Evolutionary conservation across 2,888 invertebrate species (phyloP).

Genomic region (Drosophila quinaria): DNA sequence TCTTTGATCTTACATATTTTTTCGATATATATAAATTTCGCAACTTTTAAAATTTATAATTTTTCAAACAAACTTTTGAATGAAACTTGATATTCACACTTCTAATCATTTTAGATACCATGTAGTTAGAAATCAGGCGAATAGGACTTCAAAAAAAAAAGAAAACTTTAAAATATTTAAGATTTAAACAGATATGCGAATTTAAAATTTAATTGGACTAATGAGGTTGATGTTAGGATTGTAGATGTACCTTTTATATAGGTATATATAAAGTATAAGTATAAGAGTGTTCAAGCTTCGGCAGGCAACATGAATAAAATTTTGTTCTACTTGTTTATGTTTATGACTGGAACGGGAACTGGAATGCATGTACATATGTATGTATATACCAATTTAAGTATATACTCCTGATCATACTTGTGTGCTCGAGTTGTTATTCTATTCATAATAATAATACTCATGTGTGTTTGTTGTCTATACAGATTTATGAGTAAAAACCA

Average conservation of each 20-base stretch:
- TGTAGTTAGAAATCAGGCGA: background rate
- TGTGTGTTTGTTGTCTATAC: slow-evolving; percentile 2
- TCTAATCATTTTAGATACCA: background rate
- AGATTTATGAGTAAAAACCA: slow-evolving; percentile 14
- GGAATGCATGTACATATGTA: slow-evolving; percentile 4
- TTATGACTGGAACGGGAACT: slow-evolving; percentile 30
- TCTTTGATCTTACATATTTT: no score
- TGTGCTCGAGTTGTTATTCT: background rate
- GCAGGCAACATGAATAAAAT: background rate
- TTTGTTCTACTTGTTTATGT: background rate
- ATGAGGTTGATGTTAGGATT: background rate
- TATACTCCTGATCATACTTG: background rate
- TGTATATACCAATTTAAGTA: slow-evolving; percentile 1
- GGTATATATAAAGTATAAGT: no score
- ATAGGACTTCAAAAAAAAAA: background rate
- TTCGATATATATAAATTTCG: no score
- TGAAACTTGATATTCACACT: background rate
- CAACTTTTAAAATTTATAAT: background rate
- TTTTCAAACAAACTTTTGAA: background rate
- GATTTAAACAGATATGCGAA: no score
- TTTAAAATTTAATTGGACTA: no score
- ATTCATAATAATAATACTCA: background rate
- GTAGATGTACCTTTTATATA: background rate
- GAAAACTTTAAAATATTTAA: no score
- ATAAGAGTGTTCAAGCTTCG: slow-evolving; percentile 31